These are phyloP conservation scores for Aphrocallistes beatrix DNA, from an alignment of 37 sponge, comb jelly and placozoan genomes.

Conservation along the genomic window DNA sequence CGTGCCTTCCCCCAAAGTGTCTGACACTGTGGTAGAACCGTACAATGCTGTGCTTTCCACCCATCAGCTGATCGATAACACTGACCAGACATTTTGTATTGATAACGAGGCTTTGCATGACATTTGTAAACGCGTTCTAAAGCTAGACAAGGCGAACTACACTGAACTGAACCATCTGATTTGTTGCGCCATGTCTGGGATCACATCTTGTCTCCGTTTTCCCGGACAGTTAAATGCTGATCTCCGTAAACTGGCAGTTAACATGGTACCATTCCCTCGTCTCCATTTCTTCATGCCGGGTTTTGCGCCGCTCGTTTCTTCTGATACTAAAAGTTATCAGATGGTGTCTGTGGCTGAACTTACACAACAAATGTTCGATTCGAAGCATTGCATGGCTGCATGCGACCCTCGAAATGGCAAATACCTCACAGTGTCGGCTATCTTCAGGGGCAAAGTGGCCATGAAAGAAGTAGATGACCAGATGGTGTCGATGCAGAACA, in stretches of 20 bases:
- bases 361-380: constrained; percentile 99
- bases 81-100: constrained; percentile 95
- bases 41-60: constrained; percentile 87
- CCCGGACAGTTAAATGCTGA: constrained; percentile 98
- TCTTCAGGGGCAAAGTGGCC: constrained; percentile 98
- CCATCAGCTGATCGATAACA: constrained; percentile 99
- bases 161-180: constrained; percentile 96
- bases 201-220: constrained; percentile 88
- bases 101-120: constrained; percentile 99
- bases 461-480: constrained; percentile 99
- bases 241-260: constrained; percentile 80
- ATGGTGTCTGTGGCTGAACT: constrained; percentile 95
- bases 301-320: constrained; percentile 98
- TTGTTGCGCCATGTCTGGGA: constrained; percentile 91
- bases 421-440: constrained; percentile 97
- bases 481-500: constrained; percentile 97
- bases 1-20: constrained; percentile 94
- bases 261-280: constrained; percentile 99
- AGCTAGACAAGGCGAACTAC: constrained; percentile 97
- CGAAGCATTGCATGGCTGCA: constrained; percentile 99
- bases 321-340: constrained; percentile 97
- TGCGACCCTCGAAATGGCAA: constrained; percentile 99
- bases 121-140: constrained; percentile 97
- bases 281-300: constrained; percentile 99
- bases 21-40: constrained; percentile 69